Evolutionary conservation across 2,888 invertebrate species (phyloP).

Genomic region (Luffia ferchaultella): DNA sequence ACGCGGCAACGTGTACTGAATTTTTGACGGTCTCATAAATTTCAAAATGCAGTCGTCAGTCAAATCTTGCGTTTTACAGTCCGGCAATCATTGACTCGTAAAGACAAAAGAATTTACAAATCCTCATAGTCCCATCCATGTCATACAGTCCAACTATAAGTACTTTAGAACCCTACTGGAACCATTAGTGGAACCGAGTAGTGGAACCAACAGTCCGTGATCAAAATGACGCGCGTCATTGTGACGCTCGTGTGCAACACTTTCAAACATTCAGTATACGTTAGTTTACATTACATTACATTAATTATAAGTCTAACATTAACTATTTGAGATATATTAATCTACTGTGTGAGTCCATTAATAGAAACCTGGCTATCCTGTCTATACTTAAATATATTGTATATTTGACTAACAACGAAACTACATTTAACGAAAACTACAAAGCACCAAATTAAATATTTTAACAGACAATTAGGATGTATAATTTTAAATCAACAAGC

Average conservation of each 20-base stretch:
- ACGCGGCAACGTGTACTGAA: slow-evolving; percentile 38
- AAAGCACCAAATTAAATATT: slow-evolving; percentile 40
- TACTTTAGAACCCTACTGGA: too few relatives aligned
- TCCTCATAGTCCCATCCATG: too few relatives aligned
- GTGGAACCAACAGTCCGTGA: too few relatives aligned
- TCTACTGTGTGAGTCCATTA: slow-evolving; percentile 50
- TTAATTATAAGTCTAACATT: slow-evolving; percentile 51
- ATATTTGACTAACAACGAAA: slow-evolving; percentile 59
- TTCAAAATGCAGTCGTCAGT: too few relatives aligned
- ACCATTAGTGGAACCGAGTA: too few relatives aligned
- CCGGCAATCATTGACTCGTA: too few relatives aligned
- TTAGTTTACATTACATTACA: slow-evolving; percentile 51
- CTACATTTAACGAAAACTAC: slow-evolving; percentile 40
- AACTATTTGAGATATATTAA: slow-evolving; percentile 2
- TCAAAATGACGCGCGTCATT: too few relatives aligned
- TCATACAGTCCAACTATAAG: too few relatives aligned
- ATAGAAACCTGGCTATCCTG: slow-evolving; percentile 67
- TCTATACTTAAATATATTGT: slow-evolving; percentile 54
- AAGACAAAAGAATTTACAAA: too few relatives aligned
- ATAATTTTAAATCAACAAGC: slow-evolving; percentile 55
- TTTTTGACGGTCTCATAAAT: slow-evolving; percentile 14
- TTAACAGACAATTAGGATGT: slow-evolving; percentile 60
- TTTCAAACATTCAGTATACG: slow-evolving; percentile 29
- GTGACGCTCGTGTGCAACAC: too few relatives aligned
- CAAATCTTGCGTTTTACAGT: too few relatives aligned